A percentile compares a stretch with the other conserved stretches of the same genome.
Conservation (phyloP, 1,140 invertebrate genomes). For the roundworm (Caenorhabditis elegans) region WBcel235 BX284606.5:5302501-5303000, state of each 20-base stretch:
- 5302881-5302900: neutral
- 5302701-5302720: too few relatives aligned
- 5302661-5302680: constrained; percentile 11
- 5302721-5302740: neutral
- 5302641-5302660: neutral
- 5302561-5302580: too few relatives aligned
- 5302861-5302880: neutral
- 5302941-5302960: too few relatives aligned
- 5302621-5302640: neutral
- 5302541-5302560: too few relatives aligned
- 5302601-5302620: neutral
- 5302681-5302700: too few relatives aligned
- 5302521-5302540: too few relatives aligned
- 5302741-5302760: neutral
- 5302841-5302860: neutral
- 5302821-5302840: neutral
- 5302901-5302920: neutral
- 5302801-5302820: neutral
- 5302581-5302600: constrained; percentile 12
- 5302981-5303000: too few relatives aligned
- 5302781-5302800: constrained; percentile 12
- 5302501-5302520: neutral
- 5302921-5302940: neutral
- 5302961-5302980: too few relatives aligned
- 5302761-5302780: neutral